Evolutionary conservation across 2,797 vertebrate genomes (phyloP), one percentile per base, ranked within the genome.

Genomic region (Dendrocincla tyrannina): DNA sequence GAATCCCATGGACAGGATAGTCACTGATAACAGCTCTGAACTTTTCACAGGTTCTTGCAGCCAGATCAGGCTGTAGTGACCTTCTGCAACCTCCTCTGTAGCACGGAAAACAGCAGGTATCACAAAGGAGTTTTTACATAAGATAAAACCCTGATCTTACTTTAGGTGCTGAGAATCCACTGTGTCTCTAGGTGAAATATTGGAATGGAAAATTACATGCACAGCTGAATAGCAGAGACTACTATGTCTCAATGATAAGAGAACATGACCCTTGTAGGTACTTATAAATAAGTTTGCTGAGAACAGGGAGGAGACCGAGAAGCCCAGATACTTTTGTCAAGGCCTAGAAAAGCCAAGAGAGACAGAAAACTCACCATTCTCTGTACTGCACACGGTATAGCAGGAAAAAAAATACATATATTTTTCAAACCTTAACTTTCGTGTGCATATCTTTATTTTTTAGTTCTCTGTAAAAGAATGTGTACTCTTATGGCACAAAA

Each of bases 351-450:
- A 92, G 44, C 13, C 39, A 81, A 62, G 41, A 73, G 67, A 18
- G 27, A 2, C 23, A 17, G 14, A 59, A 53, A 69, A 79, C 13
- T 82, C 46, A 53, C 17, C 30, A 75, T 72, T 81, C 37, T 64
- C 41, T 30, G 72, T 35, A 9, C 32, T 82, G 18, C 17, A 76
- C 0, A 0, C 50, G n/a, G 35, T 25, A 22, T 17, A 81, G 11
- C 24, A 46, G 17, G 24, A 70, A 64, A 70, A 70, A 70, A n/a
- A 49, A 35, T 17, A 39, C 30, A 28, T 10, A 37, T 8, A 9
- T 55, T 85, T 90, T 90, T 78, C 41, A 79, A 49, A 64, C 28
- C 8, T 56, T 59, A 11, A 23, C 27, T 67, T 87, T 91, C n/a
- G 39, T 19, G 8, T n/a, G 24, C 4, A 1, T 62, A 23, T 47